Evolutionary conservation across 2,113 vertebrate species (phyloP), one percentile per base, ranked within the genome.

Genomic region (Antechinus flavipes): DNA sequence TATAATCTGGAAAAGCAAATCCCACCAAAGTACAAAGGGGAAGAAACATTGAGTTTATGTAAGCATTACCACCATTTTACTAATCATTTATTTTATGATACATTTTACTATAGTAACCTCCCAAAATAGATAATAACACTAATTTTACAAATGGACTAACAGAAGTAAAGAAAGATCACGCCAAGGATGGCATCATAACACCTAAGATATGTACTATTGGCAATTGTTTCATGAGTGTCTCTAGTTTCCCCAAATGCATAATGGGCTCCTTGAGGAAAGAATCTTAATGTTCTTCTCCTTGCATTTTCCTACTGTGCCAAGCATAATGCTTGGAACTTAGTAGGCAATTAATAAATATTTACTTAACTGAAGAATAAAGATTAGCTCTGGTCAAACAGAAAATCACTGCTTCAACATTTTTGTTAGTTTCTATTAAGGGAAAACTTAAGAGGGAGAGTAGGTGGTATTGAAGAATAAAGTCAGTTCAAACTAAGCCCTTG

Each of bases 401-500:
- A 50, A 6, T 92, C 49, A 92, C 90, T 56, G 30, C 90, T 93
- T n/a, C 58, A 92, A 93, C 50, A 89, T 94, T 91, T 93, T 91
- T 56, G 12, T 91, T 90, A 96, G 84, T 91, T 68, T 94, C 54
- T 91, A 55, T 58, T 90, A 61, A 93, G 8, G 90, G 89, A 68
- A 94, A 94, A 55, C 94, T 91, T 52, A 16, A 97, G 93, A 91
- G n/a, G 90, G 56, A 93, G 52, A 91, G 90, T 47, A 22, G 76
- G 96, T 90, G 95, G 95, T 68, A 93, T 93, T 54, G 94, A 96
- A 93, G 92, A 54, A 25, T 54, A 95, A 95, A 92, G 30, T 93
- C 93, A 95, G 92, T 53, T 90, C 93, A 49, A 50, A 52, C 90
- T 93, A 96, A 97, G 93, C 42, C 92, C 92, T 94, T 97, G 95